A percentile compares a stretch with the other conserved stretches of the same genome.
phyloP scores from a whole-genome alignment of 2,797 vertebrate genomes.

The Neoniphon sammara region DNA sequence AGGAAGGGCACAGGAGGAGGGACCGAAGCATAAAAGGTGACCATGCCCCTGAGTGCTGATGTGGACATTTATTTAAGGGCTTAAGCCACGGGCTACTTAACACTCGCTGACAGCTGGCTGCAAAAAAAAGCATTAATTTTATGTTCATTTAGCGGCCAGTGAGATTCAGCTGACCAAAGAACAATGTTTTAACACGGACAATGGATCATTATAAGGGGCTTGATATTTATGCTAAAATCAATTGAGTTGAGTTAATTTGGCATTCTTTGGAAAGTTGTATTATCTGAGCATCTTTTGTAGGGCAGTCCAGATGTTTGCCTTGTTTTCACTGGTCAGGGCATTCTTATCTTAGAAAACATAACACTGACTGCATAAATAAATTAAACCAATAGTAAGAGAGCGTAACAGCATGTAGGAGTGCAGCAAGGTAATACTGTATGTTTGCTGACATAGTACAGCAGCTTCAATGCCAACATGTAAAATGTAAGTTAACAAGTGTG shows the following conservation, averaged over 20 bases:
- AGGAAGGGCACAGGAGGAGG: conserved; percentile 31
- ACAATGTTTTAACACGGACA: neutral
- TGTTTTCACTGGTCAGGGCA: conserved; percentile 40
- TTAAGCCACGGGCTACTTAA: conserved; percentile 39
- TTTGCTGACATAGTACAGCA: neutral
- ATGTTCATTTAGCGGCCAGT: neutral
- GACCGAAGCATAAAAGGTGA: conserved; percentile 31
- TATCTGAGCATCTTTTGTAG: conserved; percentile 29
- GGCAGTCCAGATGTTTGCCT: conserved; percentile 23
- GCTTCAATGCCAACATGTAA: neutral
- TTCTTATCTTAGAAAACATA: conserved; percentile 50
- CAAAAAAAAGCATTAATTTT: conserved; percentile 10
- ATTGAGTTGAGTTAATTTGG: neutral
- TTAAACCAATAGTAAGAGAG: neutral
- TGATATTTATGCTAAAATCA: conserved; percentile 12
- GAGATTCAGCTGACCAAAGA: conserved; percentile 9
- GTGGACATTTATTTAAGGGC: conserved; percentile 43
- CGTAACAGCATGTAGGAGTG: neutral
- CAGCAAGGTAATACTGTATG: neutral
- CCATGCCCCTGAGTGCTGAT: conserved; percentile 45
- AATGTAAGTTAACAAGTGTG: neutral
- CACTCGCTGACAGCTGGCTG: conserved; percentile 32
- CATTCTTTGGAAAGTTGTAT: neutral
- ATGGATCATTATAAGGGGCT: neutral
- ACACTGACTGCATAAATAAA: neutral